Base-by-base conservation (phyloP, 1,140 invertebrate genomes). In the Saccostrea echinata region DNA sequence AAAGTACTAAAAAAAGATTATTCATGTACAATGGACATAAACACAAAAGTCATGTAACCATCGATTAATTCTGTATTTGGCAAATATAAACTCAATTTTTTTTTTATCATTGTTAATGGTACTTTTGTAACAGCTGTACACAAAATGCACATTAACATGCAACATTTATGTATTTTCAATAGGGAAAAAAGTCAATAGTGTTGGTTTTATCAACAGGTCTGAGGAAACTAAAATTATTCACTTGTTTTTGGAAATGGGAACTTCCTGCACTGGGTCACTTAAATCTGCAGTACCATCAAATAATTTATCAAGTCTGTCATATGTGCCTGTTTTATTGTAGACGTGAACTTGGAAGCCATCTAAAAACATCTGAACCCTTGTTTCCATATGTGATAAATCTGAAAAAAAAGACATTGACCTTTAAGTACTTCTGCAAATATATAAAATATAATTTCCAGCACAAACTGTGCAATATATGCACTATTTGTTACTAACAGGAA, bases 271-370 rank as follows among this genome's bases (percentile, higher is more conserved):
- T 30, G 57, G 84, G 57, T 64, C 89, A 57, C 33, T 96, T 87
- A 95, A 94, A 13, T 86, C 91, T 81, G 85, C 85, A 85, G 64
- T 82, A 43, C 80, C 89, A n/a, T 95, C 18, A 95, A 99, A 99
- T 21, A 97, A 96, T 95, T 97, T 97, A 93, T 99, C 98, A 86
- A 99, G 95, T 94, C 97, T 96, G 91, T 97, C 96, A 95, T 99
- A 99, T 43, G 98, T 94, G 91, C 97, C 96, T 88, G 98, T 98
- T 87, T 98, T 96, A 95, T 99, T 99, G 94, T 99, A 99, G 12
- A 99, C 96, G 95, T 99, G 98, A 71, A 99, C 95, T 95, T 99
- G 98, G 94, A 99, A 98, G 11, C 98, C 98, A 96, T 99, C 99
- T 84, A 99, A 95, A 96, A 98, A 97, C 43, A 99, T 96, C 64